A percentile compares a stretch with the other conserved stretches of the same genome.
Conservation (phyloP, 2,113 vertebrate genomes). For the Ptilonorhynchus violaceus region DNA sequence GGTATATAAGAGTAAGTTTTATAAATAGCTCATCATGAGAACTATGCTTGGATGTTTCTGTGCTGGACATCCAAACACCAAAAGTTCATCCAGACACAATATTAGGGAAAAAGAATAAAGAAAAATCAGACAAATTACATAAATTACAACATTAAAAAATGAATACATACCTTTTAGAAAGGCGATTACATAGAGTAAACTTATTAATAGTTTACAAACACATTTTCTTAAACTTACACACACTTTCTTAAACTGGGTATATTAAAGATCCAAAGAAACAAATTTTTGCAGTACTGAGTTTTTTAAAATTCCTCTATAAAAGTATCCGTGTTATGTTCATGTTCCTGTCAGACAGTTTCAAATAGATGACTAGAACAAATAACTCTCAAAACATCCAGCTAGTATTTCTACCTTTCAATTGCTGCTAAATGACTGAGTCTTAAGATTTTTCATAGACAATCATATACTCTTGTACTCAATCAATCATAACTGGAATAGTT, state of each 20-base stretch:
- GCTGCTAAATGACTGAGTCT: not conserved
- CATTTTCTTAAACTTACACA: not conserved
- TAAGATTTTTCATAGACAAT: not conserved
- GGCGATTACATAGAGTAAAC: not conserved
- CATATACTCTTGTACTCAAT: not conserved
- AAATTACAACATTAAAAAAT: not conserved
- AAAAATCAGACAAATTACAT: not conserved
- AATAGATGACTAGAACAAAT: not conserved
- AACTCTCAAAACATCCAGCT: not conserved
- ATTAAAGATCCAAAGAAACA: not conserved
- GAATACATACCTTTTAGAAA: not conserved
- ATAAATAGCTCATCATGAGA: not conserved
- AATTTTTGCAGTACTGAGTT: not conserved
- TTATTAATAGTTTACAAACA: not conserved
- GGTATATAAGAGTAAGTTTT: not conserved
- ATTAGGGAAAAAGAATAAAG: not conserved
- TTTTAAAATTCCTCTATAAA: not conserved
- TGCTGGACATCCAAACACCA: not conserved
- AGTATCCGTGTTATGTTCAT: not conserved
- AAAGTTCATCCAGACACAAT: not conserved
- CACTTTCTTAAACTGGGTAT: rapidly evolving
- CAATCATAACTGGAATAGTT: not conserved
- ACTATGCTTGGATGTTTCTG: not conserved
- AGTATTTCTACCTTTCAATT: not conserved
- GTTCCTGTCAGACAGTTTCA: not conserved